Conservation (phyloP, 2,113 vertebrate genomes). For the Megaptera novaeangliae region DNA sequence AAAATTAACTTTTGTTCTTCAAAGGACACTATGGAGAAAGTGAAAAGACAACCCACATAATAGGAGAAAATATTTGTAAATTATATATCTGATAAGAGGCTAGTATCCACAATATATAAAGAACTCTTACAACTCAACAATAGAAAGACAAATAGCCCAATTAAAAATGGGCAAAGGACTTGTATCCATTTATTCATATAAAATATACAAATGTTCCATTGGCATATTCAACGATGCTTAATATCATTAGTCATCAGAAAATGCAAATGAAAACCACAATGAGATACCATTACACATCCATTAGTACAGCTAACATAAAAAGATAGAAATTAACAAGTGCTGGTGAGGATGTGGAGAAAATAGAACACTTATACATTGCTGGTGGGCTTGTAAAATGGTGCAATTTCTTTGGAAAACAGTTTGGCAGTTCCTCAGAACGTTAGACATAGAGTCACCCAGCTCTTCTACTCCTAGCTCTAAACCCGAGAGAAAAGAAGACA, state of each 20-base stretch:
- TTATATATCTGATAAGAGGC: background rate
- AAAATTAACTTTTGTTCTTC: background rate
- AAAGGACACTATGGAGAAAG: background rate
- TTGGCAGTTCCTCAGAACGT: background rate
- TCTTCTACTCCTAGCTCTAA: background rate
- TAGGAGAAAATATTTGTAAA: background rate
- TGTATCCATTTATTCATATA: background rate
- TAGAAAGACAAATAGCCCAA: background rate
- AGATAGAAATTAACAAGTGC: fast-evolving
- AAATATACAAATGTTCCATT: background rate
- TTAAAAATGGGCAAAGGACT: background rate
- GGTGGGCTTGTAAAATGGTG: fast-evolving
- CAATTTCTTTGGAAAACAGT: background rate
- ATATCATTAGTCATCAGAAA: background rate
- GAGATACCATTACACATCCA: too few species aligned
- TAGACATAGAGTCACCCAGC: background rate
- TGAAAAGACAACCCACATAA: background rate
- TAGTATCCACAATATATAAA: background rate
- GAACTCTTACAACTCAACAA: background rate
- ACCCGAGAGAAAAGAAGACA: background rate
- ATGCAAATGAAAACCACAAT: background rate
- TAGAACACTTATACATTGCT: fast-evolving
- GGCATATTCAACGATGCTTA: background rate
- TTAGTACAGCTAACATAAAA: background rate
- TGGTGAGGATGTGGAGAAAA: background rate